A percentile compares a stretch with the other conserved stretches of the same genome.
phyloP scores from a whole-genome alignment of 2,888 invertebrate species.

The Zaprionus obscuricornis region DNA sequence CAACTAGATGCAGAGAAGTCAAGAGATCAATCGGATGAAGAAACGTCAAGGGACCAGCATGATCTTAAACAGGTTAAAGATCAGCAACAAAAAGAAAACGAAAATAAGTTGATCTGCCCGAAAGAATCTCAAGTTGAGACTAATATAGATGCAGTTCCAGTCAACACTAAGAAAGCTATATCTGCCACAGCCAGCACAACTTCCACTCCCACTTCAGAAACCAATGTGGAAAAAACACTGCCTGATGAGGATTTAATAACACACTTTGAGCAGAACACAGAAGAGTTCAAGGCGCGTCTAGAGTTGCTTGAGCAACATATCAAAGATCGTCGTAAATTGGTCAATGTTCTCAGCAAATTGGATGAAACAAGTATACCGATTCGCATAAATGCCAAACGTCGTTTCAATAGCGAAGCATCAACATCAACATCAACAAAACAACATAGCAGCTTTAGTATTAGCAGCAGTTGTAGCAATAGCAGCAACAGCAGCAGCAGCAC shows the following conservation, averaged over 20 bases:
- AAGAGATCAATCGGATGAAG: no score
- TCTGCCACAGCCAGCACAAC: no score
- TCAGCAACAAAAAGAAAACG: no score
- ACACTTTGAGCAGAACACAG: constrained; percentile 63
- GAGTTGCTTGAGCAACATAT: constrained; percentile 63
- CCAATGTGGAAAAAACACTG: not conserved
- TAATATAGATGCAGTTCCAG: no score
- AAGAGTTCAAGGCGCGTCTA: constrained; percentile 56
- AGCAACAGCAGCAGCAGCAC: constrained; percentile 29
- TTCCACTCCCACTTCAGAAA: not conserved
- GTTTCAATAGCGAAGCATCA: constrained; percentile 35
- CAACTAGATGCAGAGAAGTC: no score
- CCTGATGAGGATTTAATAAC: constrained; percentile 40
- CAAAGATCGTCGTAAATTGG: constrained; percentile 53
- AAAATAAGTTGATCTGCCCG: no score
- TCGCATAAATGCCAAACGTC: constrained; percentile 41
- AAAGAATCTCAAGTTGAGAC: no score
- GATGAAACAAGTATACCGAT: constrained; percentile 23
- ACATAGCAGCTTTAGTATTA: constrained; percentile 7
- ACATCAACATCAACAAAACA: constrained; percentile 17
- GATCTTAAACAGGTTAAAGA: no score
- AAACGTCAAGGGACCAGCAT: no score
- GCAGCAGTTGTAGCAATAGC: constrained; percentile 32
- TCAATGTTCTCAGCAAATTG: constrained; percentile 38
- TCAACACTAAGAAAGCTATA: no score